Evolutionary conservation across 2,113 vertebrate species (phyloP).

Genomic region (Perccottus glenii): DNA sequence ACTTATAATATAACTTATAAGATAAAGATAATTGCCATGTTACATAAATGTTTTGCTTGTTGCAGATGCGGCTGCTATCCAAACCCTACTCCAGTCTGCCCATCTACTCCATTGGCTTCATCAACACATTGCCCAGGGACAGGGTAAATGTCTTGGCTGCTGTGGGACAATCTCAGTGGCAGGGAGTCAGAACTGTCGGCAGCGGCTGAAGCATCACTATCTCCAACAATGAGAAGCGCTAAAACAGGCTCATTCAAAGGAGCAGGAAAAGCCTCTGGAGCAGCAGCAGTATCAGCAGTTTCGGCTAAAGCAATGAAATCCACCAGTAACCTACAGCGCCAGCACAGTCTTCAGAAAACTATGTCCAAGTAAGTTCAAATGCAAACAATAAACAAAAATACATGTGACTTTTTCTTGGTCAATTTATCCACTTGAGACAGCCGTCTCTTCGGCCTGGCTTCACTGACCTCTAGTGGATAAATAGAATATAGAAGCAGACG

Average conservation of each 20-base stretch:
- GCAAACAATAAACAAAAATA: too few species aligned
- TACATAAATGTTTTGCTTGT: slow-evolving; percentile 29
- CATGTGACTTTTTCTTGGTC: too few species aligned
- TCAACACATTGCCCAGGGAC: slow-evolving; percentile 86
- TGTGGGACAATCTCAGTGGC: slow-evolving; percentile 60
- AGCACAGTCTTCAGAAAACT: too few species aligned
- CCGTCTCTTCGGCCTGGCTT: too few species aligned
- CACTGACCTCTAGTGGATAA: too few species aligned
- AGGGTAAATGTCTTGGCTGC: slow-evolving; percentile 68
- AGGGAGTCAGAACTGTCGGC: slow-evolving; percentile 33
- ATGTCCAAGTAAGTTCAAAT: too few species aligned
- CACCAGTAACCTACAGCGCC: slow-evolving; percentile 82
- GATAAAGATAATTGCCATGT: neutral
- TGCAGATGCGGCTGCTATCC: slow-evolving; percentile 94
- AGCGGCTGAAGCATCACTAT: neutral
- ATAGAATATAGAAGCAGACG: too few species aligned
- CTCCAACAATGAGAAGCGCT: slow-evolving; percentile 18
- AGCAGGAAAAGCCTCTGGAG: slow-evolving; percentile 40
- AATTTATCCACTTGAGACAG: too few species aligned
- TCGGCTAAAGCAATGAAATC: slow-evolving; percentile 81
- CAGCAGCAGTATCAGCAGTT: slow-evolving; percentile 14
- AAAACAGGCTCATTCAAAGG: slow-evolving; percentile 36
- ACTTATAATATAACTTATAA: too few species aligned
- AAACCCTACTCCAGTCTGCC: slow-evolving; percentile 95
- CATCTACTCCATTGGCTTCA: slow-evolving; percentile 95